Evolutionary conservation across 2,113 vertebrate species (phyloP).

Genomic region (Otus sunia): DNA sequence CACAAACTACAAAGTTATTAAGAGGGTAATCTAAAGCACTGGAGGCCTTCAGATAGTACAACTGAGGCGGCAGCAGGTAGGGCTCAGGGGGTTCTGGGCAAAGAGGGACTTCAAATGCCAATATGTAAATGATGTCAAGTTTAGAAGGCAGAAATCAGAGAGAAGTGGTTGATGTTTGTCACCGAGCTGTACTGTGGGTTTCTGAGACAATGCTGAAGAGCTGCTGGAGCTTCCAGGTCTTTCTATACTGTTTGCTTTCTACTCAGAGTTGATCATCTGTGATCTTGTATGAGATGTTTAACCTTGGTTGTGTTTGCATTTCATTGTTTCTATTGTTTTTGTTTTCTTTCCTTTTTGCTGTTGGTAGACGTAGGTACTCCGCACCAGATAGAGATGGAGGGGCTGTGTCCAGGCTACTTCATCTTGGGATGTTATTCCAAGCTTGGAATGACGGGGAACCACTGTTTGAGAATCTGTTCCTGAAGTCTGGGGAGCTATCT

Average conservation of each 20-base stretch:
- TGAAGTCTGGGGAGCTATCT: background rate
- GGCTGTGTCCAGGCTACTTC: background rate
- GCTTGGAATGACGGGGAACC: background rate
- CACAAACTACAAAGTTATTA: background rate
- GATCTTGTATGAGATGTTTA: conserved; percentile 23
- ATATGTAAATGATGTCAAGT: background rate
- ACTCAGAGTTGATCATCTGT: background rate
- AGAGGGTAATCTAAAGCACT: background rate
- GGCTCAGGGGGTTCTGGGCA: background rate
- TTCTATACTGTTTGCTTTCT: background rate
- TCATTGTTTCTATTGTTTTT: conserved; percentile 17
- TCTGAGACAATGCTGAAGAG: background rate
- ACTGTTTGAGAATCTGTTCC: background rate
- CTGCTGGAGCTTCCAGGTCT: background rate
- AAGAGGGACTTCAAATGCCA: background rate
- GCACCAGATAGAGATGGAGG: background rate
- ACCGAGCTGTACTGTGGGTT: background rate
- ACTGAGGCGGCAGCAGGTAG: background rate
- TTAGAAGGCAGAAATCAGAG: background rate
- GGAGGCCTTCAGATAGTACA: background rate
- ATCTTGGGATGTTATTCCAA: background rate
- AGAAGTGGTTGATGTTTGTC: background rate
- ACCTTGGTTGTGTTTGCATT: conserved; percentile 13
- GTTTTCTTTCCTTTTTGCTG: background rate
- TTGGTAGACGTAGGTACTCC: background rate